phyloP scores from a whole-genome alignment of 2,888 invertebrate genomes.

The Sclerodermus sp. region DNA sequence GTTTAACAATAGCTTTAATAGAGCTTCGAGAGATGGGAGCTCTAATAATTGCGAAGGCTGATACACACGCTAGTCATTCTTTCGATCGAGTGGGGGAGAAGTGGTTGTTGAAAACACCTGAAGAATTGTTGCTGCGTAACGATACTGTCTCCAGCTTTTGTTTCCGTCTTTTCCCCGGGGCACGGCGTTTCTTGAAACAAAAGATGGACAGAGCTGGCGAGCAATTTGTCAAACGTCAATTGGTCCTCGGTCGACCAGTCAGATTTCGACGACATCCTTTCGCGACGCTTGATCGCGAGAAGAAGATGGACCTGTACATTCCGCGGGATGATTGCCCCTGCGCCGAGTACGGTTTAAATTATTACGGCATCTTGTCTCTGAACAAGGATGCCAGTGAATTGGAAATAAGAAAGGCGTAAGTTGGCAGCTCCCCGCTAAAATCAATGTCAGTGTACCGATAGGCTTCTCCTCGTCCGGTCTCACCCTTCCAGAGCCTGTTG shows the following conservation, averaged over 20 bases:
- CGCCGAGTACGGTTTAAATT: conserved; percentile 65
- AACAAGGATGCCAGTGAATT: conserved; percentile 66
- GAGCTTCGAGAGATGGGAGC: conserved; percentile 6
- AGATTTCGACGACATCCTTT: too few relatives aligned
- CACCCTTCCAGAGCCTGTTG: too few relatives aligned
- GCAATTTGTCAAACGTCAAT: too few relatives aligned
- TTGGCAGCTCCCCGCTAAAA: too few relatives aligned
- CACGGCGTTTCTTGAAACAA: background rate
- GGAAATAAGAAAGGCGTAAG: conserved; percentile 74
- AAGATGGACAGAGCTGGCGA: too few relatives aligned
- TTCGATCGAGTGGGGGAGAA: conserved; percentile 27
- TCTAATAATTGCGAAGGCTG: conserved; percentile 29
- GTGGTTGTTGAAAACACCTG: conserved; percentile 41
- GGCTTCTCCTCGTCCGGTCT: too few relatives aligned
- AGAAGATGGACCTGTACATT: too few relatives aligned
- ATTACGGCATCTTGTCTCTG: conserved; percentile 75
- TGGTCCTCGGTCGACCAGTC: too few relatives aligned
- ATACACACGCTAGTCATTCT: conserved; percentile 23
- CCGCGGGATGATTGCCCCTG: background rate
- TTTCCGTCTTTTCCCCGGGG: conserved; percentile 6
- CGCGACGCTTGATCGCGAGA: too few relatives aligned
- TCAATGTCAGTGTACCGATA: too few relatives aligned
- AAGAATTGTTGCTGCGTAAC: conserved; percentile 25
- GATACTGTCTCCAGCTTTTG: conserved; percentile 22
- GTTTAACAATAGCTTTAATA: conserved; percentile 31